Evolutionary conservation across 2,113 vertebrate genomes (phyloP).

Genomic region (Zosterops hypoxanthus): DNA sequence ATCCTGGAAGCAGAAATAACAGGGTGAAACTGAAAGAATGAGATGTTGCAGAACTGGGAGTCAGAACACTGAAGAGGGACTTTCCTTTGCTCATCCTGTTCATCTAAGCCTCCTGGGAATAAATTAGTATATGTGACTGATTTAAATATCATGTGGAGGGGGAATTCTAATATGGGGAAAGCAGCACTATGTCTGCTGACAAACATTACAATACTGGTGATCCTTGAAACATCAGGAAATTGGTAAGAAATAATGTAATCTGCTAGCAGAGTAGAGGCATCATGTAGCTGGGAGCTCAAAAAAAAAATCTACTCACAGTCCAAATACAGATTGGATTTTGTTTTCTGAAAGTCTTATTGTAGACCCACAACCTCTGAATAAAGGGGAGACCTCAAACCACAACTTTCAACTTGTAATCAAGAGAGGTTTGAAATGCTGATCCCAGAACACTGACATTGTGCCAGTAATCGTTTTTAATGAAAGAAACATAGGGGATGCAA

Average conservation of each 20-base stretch:
- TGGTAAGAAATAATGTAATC: background rate
- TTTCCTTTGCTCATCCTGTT: background rate
- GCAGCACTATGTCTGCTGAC: background rate
- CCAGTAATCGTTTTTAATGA: background rate
- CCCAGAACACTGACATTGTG: background rate
- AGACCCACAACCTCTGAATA: background rate
- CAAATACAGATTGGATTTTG: background rate
- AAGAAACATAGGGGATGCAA: background rate
- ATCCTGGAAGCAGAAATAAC: background rate
- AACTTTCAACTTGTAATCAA: background rate
- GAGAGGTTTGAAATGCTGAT: background rate
- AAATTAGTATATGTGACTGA: background rate
- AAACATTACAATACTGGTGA: background rate
- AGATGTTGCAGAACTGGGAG: background rate
- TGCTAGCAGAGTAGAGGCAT: background rate
- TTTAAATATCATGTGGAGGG: background rate
- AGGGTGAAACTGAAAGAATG: background rate
- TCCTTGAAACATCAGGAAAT: background rate
- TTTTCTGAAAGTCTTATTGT: background rate
- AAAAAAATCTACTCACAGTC: background rate
- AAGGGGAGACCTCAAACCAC: background rate
- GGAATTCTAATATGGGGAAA: background rate
- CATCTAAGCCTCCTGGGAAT: background rate
- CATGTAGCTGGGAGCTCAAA: background rate
- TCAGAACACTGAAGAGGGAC: background rate